Conservation (phyloP, 2,888 invertebrate species). For the Nematopogon swammerdamellus region DNA sequence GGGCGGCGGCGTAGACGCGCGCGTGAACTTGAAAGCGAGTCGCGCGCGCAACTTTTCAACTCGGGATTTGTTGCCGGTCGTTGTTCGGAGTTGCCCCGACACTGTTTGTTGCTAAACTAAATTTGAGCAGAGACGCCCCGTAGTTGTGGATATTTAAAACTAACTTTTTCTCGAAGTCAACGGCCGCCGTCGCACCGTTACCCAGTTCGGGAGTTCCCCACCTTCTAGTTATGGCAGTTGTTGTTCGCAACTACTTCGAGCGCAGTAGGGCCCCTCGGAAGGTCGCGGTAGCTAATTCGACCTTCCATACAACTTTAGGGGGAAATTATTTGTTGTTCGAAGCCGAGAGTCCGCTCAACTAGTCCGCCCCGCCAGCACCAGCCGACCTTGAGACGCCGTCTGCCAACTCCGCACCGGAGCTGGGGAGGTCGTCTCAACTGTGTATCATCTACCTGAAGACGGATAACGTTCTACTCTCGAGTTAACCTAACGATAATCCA, state of each 20-base stretch:
- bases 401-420: no score
- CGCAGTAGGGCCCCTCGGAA: slow-evolving; percentile 24
- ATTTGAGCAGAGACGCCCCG: slow-evolving; percentile 53
- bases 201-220: slow-evolving; percentile 48
- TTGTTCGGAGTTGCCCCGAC: slow-evolving; percentile 37
- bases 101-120: slow-evolving; percentile 51
- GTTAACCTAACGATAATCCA: no score
- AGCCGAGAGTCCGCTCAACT: no score
- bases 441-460: no score
- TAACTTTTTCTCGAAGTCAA: slow-evolving; percentile 57
- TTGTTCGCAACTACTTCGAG: slow-evolving; percentile 54
- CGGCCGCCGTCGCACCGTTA: slow-evolving; percentile 49
- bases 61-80: slow-evolving; percentile 45
- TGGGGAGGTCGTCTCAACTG: no score
- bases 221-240: slow-evolving; percentile 53
- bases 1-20: slow-evolving; percentile 1
- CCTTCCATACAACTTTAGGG: slow-evolving; percentile 41
- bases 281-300: slow-evolving; percentile 53
- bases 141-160: slow-evolving; percentile 56
- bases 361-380: no score
- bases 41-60: slow-evolving; percentile 46
- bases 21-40: slow-evolving; percentile 51
- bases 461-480: no score
- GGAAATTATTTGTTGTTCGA: neutral
- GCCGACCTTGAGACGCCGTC: no score